Conservation (phyloP, 2,888 invertebrate species). For the Lacanobia oleracea region DNA sequence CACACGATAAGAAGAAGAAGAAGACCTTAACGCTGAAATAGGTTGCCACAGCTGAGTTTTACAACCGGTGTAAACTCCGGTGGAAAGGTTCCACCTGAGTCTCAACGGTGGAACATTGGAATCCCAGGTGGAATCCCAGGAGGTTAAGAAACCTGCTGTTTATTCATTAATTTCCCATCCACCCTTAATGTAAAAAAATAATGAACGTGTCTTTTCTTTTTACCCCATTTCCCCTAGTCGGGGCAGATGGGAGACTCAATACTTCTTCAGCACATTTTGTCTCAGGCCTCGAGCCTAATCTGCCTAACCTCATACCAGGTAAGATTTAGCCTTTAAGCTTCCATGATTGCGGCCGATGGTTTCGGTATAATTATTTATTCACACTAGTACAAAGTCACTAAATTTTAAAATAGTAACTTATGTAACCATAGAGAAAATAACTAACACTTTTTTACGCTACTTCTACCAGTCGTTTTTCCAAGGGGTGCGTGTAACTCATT, state of each 20-base stretch:
- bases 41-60: neutral
- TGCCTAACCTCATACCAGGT: constrained; percentile 48
- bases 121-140: too few relatives aligned
- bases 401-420: neutral
- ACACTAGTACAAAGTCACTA: neutral
- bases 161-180: neutral
- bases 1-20: too few relatives aligned
- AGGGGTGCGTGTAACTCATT: neutral
- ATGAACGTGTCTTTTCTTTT: constrained; percentile 25
- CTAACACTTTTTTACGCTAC: neutral
- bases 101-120: too few relatives aligned
- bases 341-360: constrained; percentile 1
- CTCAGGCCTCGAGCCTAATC: constrained; percentile 47
- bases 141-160: neutral
- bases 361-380: constrained; percentile 16
- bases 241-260: constrained; percentile 47
- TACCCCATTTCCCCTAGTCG: constrained; percentile 48
- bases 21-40: neutral
- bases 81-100: too few relatives aligned
- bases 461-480: neutral
- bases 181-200: neutral
- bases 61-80: too few relatives aligned
- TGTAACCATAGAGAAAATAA: neutral
- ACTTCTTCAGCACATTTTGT: constrained; percentile 37
- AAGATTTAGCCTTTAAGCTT: constrained; percentile 29